Evolutionary conservation across 2,888 invertebrate genomes (phyloP).

Genomic region (Mythimna vitellina): DNA sequence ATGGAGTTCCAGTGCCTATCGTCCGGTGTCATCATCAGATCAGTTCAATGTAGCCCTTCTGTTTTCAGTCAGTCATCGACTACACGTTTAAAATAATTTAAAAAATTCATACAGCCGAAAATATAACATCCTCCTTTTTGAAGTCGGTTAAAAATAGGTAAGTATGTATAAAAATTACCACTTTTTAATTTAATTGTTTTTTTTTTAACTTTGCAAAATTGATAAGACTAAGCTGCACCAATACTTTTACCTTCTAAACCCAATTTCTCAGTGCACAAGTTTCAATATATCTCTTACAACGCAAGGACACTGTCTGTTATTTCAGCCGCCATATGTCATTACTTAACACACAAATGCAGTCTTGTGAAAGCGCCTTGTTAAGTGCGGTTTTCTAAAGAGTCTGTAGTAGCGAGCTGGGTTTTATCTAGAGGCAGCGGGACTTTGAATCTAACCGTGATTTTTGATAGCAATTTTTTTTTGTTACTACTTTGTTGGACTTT

Average conservation of each 20-base stretch:
- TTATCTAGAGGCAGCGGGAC: slow-evolving; percentile 12
- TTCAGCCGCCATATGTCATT: slow-evolving; percentile 34
- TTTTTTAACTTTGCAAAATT: no score
- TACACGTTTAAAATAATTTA: no score
- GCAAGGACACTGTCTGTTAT: neutral
- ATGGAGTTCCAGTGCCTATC: no score
- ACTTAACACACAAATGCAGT: slow-evolving; percentile 55
- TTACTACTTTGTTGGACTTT: neutral
- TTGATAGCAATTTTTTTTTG: neutral
- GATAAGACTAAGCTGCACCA: no score
- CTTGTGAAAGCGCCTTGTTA: slow-evolving; percentile 34
- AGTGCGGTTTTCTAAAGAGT: slow-evolving; percentile 37
- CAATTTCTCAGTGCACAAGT: neutral
- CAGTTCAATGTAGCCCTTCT: no score
- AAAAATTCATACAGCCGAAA: no score
- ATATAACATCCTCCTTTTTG: no score
- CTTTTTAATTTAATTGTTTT: no score
- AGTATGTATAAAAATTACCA: no score
- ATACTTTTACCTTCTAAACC: neutral
- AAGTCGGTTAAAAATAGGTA: no score
- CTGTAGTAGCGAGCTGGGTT: slow-evolving; percentile 1
- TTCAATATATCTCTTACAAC: neutral
- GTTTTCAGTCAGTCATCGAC: no score
- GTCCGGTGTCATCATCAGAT: no score
- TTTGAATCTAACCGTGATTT: slow-evolving; percentile 23